These are phyloP conservation scores for Brachionus rotundiformis DNA, from an alignment of 1,140 invertebrate species.

Conservation along the genomic window DNA sequence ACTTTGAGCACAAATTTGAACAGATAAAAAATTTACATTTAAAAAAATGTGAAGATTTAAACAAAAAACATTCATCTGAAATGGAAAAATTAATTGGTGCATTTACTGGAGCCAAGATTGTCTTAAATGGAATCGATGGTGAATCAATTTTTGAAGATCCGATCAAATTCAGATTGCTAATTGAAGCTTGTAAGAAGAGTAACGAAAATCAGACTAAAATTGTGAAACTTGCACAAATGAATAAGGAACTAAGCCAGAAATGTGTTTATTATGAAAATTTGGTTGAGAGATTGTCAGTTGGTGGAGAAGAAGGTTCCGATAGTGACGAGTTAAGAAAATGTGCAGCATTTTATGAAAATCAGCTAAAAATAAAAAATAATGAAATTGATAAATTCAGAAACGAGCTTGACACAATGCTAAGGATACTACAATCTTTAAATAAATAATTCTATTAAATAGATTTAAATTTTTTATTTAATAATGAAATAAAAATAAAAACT, in stretches of 20 bases:
- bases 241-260: background rate
- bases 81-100: background rate
- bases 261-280: conserved; percentile 10
- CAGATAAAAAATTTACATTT: background rate
- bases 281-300: background rate
- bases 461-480: too few relatives aligned
- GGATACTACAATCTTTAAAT: background rate
- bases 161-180: background rate
- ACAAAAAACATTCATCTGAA: background rate
- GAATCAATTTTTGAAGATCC: conserved; percentile 1
- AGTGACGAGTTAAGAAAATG: background rate
- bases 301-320: background rate
- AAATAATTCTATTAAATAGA: background rate
- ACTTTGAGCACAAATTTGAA: background rate
- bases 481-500: background rate
- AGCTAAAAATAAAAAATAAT: background rate
- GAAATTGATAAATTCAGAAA: conserved; percentile 43
- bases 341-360: conserved; percentile 18
- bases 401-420: conserved; percentile 28
- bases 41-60: conserved; percentile 13
- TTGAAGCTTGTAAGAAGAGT: background rate
- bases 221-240: background rate
- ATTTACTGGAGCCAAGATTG: conserved; percentile 7
- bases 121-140: background rate
- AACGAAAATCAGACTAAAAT: background rate